These are phyloP conservation scores for Danio jaintianensis DNA, from an alignment of 2,797 vertebrate species.

Conservation along the genomic window DNA sequence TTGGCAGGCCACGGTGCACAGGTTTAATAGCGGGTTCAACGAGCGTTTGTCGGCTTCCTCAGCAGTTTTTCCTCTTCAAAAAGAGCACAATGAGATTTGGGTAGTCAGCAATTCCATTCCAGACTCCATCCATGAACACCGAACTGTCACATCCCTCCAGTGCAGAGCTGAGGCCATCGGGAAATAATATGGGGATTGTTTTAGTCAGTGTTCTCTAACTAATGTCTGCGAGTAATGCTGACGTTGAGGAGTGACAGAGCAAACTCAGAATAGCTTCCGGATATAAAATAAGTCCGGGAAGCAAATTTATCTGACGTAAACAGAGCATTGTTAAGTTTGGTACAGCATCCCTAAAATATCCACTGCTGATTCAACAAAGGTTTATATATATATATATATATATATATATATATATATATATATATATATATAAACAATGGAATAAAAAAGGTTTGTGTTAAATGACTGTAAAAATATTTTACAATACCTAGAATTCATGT, in stretches of 20 bases:
- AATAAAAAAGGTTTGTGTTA: background rate
- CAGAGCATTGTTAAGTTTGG: background rate
- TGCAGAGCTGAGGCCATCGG: constrained; percentile 37
- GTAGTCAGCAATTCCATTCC: constrained; percentile 67
- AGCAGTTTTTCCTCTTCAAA: constrained; percentile 61
- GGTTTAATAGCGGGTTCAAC: constrained; percentile 36
- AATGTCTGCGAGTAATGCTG: constrained; percentile 37
- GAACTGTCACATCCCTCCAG: constrained; percentile 66
- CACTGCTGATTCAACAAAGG: constrained; percentile 25
- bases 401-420: background rate
- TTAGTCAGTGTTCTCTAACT: constrained; percentile 42
- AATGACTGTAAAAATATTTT: too few relatives aligned
- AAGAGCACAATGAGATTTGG: constrained; percentile 53
- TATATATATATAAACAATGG: background rate
- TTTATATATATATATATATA: background rate
- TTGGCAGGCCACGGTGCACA: background rate
- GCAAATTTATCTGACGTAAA: constrained; percentile 27
- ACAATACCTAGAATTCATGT: too few relatives aligned
- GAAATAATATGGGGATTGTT: constrained; percentile 50
- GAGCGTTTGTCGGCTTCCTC: constrained; percentile 54
- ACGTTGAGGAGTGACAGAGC: constrained; percentile 26
- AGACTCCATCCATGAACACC: constrained; percentile 44
- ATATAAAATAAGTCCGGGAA: constrained; percentile 30
- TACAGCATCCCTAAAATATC: constrained; percentile 16
- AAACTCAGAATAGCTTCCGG: constrained; percentile 40